Conservation (phyloP, 2,113 vertebrate genomes). For the Muscicapa adusta region DNA sequence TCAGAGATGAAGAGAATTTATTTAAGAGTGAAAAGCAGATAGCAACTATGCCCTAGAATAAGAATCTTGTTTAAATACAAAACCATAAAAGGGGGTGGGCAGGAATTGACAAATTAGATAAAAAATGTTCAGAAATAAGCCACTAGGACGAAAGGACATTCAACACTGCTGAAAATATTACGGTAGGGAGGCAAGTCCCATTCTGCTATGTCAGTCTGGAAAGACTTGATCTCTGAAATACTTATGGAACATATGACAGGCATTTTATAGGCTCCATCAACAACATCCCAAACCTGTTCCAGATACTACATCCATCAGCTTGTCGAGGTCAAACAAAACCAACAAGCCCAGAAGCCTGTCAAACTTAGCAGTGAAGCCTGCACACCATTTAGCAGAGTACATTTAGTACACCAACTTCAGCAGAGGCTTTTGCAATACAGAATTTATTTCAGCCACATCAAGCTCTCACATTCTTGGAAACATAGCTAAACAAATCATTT, state of each 20-base stretch:
- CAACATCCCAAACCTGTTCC: background rate
- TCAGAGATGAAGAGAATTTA: background rate
- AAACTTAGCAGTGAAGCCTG: background rate
- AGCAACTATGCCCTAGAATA: background rate
- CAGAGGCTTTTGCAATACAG: background rate
- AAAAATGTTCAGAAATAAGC: background rate
- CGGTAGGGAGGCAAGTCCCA: accelerated
- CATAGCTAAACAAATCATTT: background rate
- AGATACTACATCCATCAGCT: background rate
- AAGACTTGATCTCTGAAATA: background rate
- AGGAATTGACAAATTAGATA: background rate
- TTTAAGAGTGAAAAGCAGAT: background rate
- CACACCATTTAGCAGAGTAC: accelerated
- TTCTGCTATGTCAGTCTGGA: background rate
- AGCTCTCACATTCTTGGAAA: background rate
- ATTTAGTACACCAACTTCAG: background rate
- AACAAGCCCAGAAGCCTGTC: background rate
- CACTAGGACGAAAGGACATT: background rate
- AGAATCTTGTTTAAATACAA: background rate
- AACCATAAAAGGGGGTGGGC: accelerated
- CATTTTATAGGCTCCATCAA: background rate
- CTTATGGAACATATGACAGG: accelerated
- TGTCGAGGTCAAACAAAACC: background rate
- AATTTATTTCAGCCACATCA: background rate
- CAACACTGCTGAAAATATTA: background rate